Conservation (phyloP, 2,888 invertebrate genomes). For the Scaptodrosophila latifasciaeformis region DNA sequence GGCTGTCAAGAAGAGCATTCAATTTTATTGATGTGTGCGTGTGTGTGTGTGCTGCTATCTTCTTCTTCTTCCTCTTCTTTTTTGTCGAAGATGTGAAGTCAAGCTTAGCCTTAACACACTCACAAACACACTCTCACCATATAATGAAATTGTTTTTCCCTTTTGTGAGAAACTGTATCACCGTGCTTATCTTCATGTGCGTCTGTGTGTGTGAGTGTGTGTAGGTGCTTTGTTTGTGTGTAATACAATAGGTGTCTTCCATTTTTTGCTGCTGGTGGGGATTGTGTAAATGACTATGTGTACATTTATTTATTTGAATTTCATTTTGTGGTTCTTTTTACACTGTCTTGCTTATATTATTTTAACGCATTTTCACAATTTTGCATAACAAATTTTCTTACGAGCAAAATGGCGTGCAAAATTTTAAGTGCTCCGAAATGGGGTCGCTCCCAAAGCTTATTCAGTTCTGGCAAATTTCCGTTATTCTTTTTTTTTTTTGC, state of each 20-base stretch:
- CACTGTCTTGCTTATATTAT: constrained; percentile 15
- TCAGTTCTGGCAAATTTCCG: too few relatives aligned
- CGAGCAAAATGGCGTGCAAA: constrained; percentile 48
- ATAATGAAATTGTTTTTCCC: constrained; percentile 56
- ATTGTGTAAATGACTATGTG: too few relatives aligned
- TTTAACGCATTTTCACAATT: constrained; percentile 50
- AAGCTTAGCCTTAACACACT: too few relatives aligned
- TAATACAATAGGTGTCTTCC: too few relatives aligned
- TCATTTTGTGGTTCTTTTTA: constrained; percentile 50
- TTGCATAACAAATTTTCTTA: constrained; percentile 53
- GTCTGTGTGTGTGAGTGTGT: constrained; percentile 15
- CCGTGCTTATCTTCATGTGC: neutral
- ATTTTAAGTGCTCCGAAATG: too few relatives aligned
- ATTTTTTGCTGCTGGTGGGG: constrained; percentile 20
- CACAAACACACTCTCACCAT: too few relatives aligned
- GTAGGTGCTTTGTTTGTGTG: neutral
- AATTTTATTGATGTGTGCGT: constrained; percentile 28
- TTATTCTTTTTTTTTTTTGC: neutral
- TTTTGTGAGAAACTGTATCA: constrained; percentile 32
- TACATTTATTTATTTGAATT: constrained; percentile 59
- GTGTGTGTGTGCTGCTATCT: constrained; percentile 6
- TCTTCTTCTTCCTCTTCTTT: constrained; percentile 3
- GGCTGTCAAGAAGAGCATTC: constrained; percentile 40
- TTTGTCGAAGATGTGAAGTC: too few relatives aligned
- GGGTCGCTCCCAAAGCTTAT: too few relatives aligned